Base-by-base conservation (phyloP, 53 echinoderm and acorn worm genomes). In the Henricia sp. region DNA sequence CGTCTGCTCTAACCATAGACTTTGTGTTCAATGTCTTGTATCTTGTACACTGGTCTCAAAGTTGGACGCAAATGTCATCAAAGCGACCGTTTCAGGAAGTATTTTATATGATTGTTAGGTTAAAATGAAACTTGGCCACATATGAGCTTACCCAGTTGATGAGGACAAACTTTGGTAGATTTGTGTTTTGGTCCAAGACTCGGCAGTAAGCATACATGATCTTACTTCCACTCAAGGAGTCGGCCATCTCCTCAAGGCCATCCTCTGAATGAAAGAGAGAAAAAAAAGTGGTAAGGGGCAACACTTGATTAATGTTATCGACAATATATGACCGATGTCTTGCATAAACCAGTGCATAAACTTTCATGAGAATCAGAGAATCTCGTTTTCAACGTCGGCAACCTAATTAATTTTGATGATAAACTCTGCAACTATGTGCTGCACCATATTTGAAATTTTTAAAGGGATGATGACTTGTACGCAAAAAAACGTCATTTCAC, bases 191-290 rank as follows among this genome's bases (percentile, higher is more conserved):
- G 64, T 97, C 97, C 17, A 70, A 50, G 26, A 97, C 93, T 42
- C 91, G 87, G 35, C 86, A 84, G 82, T 90, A 97, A 39, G 94
- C 94, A 73, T 97, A 97, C 89, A 88, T 85, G 50, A 94, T 88
- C 75, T 92, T 97, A 66, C 94, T 89, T 53, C 90, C 87, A 66
- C 85, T 90, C 24, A 97, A 59, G 0, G 75, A 70, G 29, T 97
- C 97, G 9, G 34, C 97, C 94, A 97, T 91, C 52, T 94, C 97
- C 63, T 92, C 94, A 3, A 97, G 88, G 11, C 91, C 97, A 95
- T 93, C 97, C 71, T 93, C 88, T 93, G 52, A 3, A 76, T 40
- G n/a, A 33, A 34, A 56, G 57, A 50, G 52, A 64, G 0, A 67
- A 74, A 14, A 12, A 29, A 5, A 13, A 25, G 6, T 67, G 26